Evolutionary conservation across 2,888 invertebrate genomes (phyloP).

Genomic region (Osmoderma eremita): DNA sequence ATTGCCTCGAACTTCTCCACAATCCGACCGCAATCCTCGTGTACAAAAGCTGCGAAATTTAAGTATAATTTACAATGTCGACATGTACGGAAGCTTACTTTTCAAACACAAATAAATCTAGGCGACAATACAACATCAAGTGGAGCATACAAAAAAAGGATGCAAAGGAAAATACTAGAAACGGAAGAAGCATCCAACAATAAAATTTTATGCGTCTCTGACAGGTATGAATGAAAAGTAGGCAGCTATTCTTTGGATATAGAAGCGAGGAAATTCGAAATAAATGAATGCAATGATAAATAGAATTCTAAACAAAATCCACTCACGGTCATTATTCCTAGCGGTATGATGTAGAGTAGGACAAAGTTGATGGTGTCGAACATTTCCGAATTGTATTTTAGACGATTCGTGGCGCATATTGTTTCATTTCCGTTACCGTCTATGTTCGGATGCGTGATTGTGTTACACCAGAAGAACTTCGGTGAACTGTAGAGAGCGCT

Average conservation of each 20-base stretch:
- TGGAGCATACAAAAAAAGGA: too few relatives aligned
- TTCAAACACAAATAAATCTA: too few relatives aligned
- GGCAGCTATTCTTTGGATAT: too few relatives aligned
- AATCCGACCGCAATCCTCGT: slow-evolving; percentile 85
- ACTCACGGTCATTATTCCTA: slow-evolving; percentile 82
- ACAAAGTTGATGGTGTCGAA: slow-evolving; percentile 86
- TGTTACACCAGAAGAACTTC: slow-evolving; percentile 84
- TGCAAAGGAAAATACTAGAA: too few relatives aligned
- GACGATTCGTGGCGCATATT: slow-evolving; percentile 79
- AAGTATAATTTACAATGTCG: neutral
- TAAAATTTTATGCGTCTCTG: too few relatives aligned
- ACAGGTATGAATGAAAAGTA: too few relatives aligned
- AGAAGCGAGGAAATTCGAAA: too few relatives aligned
- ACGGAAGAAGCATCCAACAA: too few relatives aligned
- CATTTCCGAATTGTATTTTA: slow-evolving; percentile 80
- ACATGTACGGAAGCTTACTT: neutral
- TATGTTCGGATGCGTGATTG: slow-evolving; percentile 70
- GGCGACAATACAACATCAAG: too few relatives aligned
- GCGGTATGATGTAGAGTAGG: slow-evolving; percentile 82
- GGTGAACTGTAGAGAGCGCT: slow-evolving; percentile 86
- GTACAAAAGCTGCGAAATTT: slow-evolving; percentile 74
- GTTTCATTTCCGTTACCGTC: slow-evolving; percentile 71
- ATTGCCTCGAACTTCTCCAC: slow-evolving; percentile 80
- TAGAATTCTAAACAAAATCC: slow-evolving; percentile 1
- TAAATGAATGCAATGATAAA: too few relatives aligned